phyloP scores from a whole-genome alignment of 2,113 vertebrate genomes.

The Calcarius ornatus region DNA sequence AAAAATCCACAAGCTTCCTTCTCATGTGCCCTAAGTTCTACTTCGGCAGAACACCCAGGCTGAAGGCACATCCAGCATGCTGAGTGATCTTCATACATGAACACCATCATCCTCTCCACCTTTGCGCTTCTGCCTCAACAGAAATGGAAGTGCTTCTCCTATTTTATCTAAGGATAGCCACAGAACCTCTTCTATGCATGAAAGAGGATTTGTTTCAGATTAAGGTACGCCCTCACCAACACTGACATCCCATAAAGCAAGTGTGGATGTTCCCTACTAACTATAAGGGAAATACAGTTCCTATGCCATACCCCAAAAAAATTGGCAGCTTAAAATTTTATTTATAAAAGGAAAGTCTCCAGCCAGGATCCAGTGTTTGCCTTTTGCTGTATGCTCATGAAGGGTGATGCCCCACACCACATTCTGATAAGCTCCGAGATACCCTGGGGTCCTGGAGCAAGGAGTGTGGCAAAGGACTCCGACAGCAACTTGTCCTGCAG shows the following conservation, averaged over 20 bases:
- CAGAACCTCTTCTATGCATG: background rate
- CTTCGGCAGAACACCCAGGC: background rate
- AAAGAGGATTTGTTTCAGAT: background rate
- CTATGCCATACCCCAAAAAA: background rate
- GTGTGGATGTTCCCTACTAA: background rate
- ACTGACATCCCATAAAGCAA: background rate
- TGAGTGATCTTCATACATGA: background rate
- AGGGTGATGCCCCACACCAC: background rate
- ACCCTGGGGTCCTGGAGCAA: accelerated
- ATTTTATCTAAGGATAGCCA: background rate
- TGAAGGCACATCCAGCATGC: background rate
- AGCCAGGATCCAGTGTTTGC: accelerated
- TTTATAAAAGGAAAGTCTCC: background rate
- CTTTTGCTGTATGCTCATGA: background rate
- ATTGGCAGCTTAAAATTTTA: background rate
- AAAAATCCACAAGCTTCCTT: background rate
- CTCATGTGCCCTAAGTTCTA: background rate
- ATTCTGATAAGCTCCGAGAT: background rate
- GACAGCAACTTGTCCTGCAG: background rate
- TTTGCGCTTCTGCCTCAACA: background rate
- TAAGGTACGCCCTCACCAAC: background rate
- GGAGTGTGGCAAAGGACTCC: accelerated
- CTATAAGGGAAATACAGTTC: background rate
- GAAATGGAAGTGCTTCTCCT: background rate
- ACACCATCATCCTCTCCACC: background rate